phyloP scores from a whole-genome alignment of 2,888 invertebrate genomes.

The Drosophila anomelani region DNA sequence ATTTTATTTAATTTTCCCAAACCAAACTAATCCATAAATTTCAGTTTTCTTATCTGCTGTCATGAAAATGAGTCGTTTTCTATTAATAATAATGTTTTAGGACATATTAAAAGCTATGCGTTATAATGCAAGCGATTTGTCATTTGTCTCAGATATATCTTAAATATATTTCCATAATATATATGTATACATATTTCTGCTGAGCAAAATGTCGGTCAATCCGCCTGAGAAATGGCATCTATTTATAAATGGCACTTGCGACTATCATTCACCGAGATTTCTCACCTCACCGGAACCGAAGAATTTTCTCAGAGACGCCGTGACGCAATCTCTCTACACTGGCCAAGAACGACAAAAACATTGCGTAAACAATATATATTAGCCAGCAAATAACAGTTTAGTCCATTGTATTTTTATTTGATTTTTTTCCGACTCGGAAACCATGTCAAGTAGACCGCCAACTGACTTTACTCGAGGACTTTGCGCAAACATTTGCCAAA shows the following conservation, averaged over 20 bases:
- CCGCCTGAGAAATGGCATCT: conserved; percentile 56
- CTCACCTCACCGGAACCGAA: conserved; percentile 45
- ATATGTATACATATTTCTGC: neutral
- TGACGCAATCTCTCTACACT: conserved; percentile 63
- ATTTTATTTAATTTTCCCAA: neutral
- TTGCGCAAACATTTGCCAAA: conserved; percentile 43
- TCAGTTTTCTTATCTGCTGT: neutral
- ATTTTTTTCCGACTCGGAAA: conserved; percentile 38
- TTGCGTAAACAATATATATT: conserved; percentile 71
- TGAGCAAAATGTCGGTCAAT: conserved; percentile 51
- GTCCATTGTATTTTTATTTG: conserved; percentile 41
- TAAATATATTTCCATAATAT: conserved; percentile 15
- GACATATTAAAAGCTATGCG: neutral
- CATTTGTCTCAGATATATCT: neutral
- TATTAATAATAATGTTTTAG: neutral
- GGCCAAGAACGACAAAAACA: conserved; percentile 43
- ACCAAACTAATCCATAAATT: neutral
- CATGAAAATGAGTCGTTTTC: conserved; percentile 9
- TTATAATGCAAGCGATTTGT: neutral
- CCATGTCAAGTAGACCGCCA: conserved; percentile 51
- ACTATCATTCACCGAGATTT: conserved; percentile 44
- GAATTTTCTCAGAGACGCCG: conserved; percentile 44
- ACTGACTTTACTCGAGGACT: conserved; percentile 15
- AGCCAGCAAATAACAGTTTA: conserved; percentile 65
- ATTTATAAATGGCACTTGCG: conserved; percentile 65